Evolutionary conservation across 1,140 invertebrate species (phyloP), one percentile per base, ranked within the genome.

Genomic region (Agrilus planipennis): DNA sequence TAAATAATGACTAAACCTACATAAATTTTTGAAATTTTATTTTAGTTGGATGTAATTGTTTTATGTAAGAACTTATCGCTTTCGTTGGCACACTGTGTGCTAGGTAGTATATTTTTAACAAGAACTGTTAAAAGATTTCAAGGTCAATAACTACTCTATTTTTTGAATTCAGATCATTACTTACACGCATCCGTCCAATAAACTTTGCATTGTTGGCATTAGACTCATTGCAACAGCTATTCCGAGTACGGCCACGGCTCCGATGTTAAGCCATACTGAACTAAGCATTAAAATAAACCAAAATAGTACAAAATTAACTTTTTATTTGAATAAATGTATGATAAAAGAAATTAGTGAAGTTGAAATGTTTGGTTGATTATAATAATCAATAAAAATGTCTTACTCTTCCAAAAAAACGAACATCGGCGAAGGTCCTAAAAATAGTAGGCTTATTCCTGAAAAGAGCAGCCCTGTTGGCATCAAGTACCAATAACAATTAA

Each of bases 131-230:
- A n/a, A n/a, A n/a, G n/a, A n/a, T n/a, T n/a, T n/a, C n/a, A n/a
- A n/a, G n/a, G n/a, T n/a, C n/a, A n/a, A n/a, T n/a, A n/a, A n/a
- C n/a, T n/a, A n/a, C n/a, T n/a, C n/a, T n/a, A n/a, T n/a, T n/a
- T n/a, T n/a, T n/a, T n/a, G n/a, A n/a, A n/a, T n/a, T n/a, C n/a
- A n/a, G n/a, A n/a, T n/a, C n/a, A n/a, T n/a, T 53, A 72, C 76
- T 78, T 70, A 84, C 80, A 79, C 66, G 23, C 79, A 73, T 63
- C 73, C 72, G 41, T 78, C 72, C 4, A 84, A 57, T 10, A 84
- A 69, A 42, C 72, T 73, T 68, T 84, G 78, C 60, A 82, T 84
- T 2, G 83, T 83, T 1, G 83, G 83, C 48, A 85, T 68, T 28
- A 83, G 58, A 1, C 77, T 73, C 47, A 84, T 63, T 10, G 80